Conservation (phyloP, 2,888 invertebrate species). For the Coenonympha arcania region DNA sequence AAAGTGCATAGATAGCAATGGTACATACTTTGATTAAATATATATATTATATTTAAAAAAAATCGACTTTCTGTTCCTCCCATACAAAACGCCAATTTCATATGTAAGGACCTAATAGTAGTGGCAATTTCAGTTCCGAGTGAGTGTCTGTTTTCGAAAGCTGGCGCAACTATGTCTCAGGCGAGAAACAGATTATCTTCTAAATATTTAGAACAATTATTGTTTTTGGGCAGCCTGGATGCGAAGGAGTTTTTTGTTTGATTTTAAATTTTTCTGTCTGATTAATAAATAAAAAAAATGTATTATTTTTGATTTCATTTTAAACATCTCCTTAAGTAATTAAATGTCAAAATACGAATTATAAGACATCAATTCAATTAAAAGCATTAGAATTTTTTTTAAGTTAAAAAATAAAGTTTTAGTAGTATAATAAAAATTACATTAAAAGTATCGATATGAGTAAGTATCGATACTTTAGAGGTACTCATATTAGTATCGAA, state of each 20-base stretch:
- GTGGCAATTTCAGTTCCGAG: conserved; percentile 39
- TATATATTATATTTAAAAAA: too few relatives aligned
- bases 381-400: too few relatives aligned
- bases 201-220: conserved; percentile 30
- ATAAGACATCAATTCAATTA: too few relatives aligned
- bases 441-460: conserved; percentile 26
- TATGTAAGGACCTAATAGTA: too few relatives aligned
- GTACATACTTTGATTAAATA: too few relatives aligned
- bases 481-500: too few relatives aligned
- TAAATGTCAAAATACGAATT: too few relatives aligned
- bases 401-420: conserved; percentile 8
- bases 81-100: too few relatives aligned
- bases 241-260: conserved; percentile 27
- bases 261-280: background rate
- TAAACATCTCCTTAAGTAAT: too few relatives aligned
- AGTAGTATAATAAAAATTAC: too few relatives aligned
- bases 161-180: conserved; percentile 30
- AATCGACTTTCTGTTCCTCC: too few relatives aligned
- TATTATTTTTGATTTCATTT: background rate
- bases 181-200: conserved; percentile 35
- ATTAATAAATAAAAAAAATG: background rate
- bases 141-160: conserved; percentile 36
- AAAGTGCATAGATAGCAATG: too few relatives aligned
- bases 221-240: conserved; percentile 28
- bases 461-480: conserved; percentile 19